A percentile compares a stretch with the other conserved stretches of the same genome.
Evolutionary conservation across 2,888 invertebrate species (phyloP).

Genomic region (Aphidoletes aphidimyza): DNA sequence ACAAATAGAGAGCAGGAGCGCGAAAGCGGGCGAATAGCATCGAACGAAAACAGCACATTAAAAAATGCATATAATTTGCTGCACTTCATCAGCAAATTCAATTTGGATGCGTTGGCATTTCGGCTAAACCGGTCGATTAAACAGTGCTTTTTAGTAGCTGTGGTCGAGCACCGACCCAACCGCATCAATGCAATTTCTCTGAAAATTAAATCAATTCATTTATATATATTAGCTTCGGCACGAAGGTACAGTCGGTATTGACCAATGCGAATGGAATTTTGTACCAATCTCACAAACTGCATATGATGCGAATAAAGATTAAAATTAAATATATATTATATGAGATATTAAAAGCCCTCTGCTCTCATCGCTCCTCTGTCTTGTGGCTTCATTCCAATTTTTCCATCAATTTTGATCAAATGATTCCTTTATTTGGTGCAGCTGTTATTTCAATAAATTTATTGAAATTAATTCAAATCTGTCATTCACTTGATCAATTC

Average conservation of each 20-base stretch:
- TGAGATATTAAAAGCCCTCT: no score
- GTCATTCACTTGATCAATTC: slow-evolving; percentile 39
- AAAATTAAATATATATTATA: slow-evolving; percentile 30
- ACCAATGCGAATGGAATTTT: background rate
- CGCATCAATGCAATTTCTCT: slow-evolving; percentile 38
- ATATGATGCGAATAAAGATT: background rate
- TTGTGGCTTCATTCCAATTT: background rate
- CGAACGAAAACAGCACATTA: background rate
- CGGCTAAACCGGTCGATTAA: slow-evolving; percentile 2
- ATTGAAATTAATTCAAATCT: slow-evolving; percentile 49
- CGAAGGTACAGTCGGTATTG: no score
- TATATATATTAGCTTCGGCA: background rate
- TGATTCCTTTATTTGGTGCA: background rate
- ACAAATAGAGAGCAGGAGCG: background rate
- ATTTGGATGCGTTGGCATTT: slow-evolving; percentile 47
- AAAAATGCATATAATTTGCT: slow-evolving; percentile 25
- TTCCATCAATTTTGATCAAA: background rate
- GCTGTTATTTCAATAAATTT: background rate
- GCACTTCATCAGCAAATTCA: slow-evolving; percentile 44
- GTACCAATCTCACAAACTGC: background rate
- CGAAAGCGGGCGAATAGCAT: background rate
- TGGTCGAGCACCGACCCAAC: background rate
- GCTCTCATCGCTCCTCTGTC: background rate
- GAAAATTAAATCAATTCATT: slow-evolving; percentile 38
- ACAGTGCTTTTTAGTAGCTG: background rate